Evolutionary conservation across 1,140 invertebrate species (phyloP), one percentile per base, ranked within the genome.

Genomic region (Drosophila nebulosa): DNA sequence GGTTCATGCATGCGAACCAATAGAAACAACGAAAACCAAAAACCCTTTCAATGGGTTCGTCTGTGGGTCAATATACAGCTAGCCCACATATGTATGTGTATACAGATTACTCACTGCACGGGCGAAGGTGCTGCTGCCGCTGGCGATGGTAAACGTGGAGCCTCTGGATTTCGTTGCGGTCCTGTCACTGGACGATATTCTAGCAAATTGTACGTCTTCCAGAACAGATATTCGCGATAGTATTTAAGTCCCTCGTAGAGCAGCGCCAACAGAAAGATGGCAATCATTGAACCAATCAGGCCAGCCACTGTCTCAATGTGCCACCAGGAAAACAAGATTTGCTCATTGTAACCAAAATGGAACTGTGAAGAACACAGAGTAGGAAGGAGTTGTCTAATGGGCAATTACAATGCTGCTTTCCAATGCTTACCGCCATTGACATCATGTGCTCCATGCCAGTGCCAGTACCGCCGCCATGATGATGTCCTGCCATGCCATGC

Each of bases 161-260:
- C 83, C 70, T 91, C 90, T 6, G 90, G 85, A 92, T 96, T 96
- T 46, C 95, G 93, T 2, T 95, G 95, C 46, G 95, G 93, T 16
- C 89, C 85, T 21, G 95, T 93, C 1, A 97, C 96, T 21, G 96
- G 95, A 60, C 94, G 92, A 66, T 96, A 93, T 84, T 94, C 92
- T 62, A 94, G 74, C 53, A 94, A 91, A 84, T 95, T 96, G 86
- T 96, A 96, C 0, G 95, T 95, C 92, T 95, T 96, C 96, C 96
- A 97, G 86, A 96, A 95, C 24, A 97, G 92, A 92, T 95, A 95
- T 92, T 97, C 96, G 69, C 96, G 94, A 84, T 96, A 97, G 92
- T 97, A 97, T 92, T 98, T 98, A 0, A 98, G 93, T 12, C 96
- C 97, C 92, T 98, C 97, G 90, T 98, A 98, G 14, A 98, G 92